Evolutionary conservation across 2,888 invertebrate species (phyloP).

Genomic region (Molorchus minor): DNA sequence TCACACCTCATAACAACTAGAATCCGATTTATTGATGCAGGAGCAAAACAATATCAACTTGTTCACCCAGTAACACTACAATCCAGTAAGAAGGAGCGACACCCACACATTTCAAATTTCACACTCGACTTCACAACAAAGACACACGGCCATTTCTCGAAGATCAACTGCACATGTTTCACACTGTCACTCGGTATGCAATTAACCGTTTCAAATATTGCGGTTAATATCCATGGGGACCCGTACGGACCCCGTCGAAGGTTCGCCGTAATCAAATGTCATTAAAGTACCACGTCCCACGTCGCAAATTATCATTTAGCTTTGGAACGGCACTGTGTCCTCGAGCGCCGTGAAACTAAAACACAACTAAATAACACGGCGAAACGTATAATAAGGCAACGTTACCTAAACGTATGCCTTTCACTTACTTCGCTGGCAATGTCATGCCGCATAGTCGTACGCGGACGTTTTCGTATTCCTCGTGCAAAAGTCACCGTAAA

Average conservation of each 20-base stretch:
- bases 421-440: constrained; percentile 26
- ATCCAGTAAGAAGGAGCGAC: not conserved
- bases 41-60: constrained; percentile 12
- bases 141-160: not conserved
- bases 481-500: constrained; percentile 20
- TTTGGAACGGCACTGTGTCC: constrained; percentile 24
- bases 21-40: too few relatives aligned
- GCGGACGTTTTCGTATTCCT: constrained; percentile 17
- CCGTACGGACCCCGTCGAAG: constrained; percentile 2
- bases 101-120: constrained; percentile 17
- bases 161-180: constrained; percentile 16
- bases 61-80: constrained; percentile 1
- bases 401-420: constrained; percentile 24
- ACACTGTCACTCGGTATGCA: not conserved
- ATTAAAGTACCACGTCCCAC: constrained; percentile 18
- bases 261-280: constrained; percentile 21
- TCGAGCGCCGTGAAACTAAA: constrained; percentile 16
- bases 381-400: constrained; percentile 15
- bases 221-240: constrained; percentile 5
- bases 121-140: not conserved
- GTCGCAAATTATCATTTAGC: constrained; percentile 22
- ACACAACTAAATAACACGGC: constrained; percentile 23
- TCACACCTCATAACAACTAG: too few relatives aligned
- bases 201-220: not conserved
- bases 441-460: constrained; percentile 18